Evolutionary conservation across 2,888 invertebrate species (phyloP).

Genomic region (Netelia inedita): DNA sequence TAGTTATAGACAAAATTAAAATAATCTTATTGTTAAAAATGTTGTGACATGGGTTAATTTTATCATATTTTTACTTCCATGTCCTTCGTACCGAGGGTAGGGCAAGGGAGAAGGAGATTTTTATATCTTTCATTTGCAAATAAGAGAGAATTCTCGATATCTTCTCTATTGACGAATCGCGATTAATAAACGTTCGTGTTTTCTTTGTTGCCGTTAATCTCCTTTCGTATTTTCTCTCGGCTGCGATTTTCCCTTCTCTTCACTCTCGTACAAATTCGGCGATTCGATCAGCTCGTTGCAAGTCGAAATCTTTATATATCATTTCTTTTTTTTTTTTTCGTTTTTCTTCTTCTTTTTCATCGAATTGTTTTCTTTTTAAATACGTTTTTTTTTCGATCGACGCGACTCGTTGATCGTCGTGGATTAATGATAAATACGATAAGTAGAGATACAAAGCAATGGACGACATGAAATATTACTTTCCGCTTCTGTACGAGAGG

Average conservation of each 20-base stretch:
- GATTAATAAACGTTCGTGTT: constrained; percentile 13
- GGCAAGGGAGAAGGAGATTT: background rate
- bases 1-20: constrained; percentile 82
- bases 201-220: constrained; percentile 13
- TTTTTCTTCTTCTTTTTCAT: constrained; percentile 10
- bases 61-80: constrained; percentile 53
- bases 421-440: constrained; percentile 75
- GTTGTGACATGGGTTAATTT: constrained; percentile 64
- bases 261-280: constrained; percentile 64
- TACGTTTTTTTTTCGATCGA: constrained; percentile 1
- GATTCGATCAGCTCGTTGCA: constrained; percentile 48
- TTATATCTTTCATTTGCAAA: constrained; percentile 39
- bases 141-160: constrained; percentile 56
- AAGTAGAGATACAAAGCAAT: constrained; percentile 73
- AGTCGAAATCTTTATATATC: constrained; percentile 33
- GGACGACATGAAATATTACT: constrained; percentile 73
- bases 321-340: constrained; percentile 15
- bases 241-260: constrained; percentile 47
- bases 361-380: constrained; percentile 14
- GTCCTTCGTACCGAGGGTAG: constrained; percentile 57
- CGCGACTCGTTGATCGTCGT: constrained; percentile 66
- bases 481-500: constrained; percentile 76
- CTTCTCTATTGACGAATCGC: constrained; percentile 42
- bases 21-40: constrained; percentile 81
- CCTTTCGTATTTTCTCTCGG: constrained; percentile 12